Conservation (phyloP, 2,113 vertebrate species). For the Puffinus mauretanicus region DNA sequence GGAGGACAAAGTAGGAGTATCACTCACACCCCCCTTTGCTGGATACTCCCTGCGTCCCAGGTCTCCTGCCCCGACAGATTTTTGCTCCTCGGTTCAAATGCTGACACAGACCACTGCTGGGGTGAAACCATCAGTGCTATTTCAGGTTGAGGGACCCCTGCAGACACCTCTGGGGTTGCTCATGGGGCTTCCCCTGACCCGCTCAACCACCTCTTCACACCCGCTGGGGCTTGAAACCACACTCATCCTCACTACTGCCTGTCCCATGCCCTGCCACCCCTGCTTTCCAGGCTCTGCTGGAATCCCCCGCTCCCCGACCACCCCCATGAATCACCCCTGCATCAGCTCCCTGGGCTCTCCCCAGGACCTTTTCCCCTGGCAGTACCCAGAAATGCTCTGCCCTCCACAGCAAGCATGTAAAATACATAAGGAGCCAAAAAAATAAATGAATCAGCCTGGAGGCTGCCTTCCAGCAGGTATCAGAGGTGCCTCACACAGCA, state of each 20-base stretch:
- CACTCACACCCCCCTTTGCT: neutral
- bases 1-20: neutral
- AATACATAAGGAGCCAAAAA: neutral
- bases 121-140: neutral
- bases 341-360: neutral
- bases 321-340: neutral
- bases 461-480: neutral
- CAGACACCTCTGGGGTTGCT: neutral
- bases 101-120: neutral
- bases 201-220: rapidly evolving
- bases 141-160: neutral
- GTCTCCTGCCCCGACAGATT: rapidly evolving
- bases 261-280: neutral
- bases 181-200: neutral
- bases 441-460: neutral
- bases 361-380: neutral
- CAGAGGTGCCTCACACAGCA: neutral
- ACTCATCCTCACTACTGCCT: neutral
- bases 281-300: neutral
- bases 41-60: rapidly evolving
- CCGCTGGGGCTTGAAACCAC: neutral
- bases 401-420: neutral
- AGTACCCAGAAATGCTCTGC: neutral
- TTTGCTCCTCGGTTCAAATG: neutral
- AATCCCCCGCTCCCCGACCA: neutral